Evolutionary conservation across 2,797 vertebrate genomes (phyloP).

Genomic region (Delichon dasypus): DNA sequence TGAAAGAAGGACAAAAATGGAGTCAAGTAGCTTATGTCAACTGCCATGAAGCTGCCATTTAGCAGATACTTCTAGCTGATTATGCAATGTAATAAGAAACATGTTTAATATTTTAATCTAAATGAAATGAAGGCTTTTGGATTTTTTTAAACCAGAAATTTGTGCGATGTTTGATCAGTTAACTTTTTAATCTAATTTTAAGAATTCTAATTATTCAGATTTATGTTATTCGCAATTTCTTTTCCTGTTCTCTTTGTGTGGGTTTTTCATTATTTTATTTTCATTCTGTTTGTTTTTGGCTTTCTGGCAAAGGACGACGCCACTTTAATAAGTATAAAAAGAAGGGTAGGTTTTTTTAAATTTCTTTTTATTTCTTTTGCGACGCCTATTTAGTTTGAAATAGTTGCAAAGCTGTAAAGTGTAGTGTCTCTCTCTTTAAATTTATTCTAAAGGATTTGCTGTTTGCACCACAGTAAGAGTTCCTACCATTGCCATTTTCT

Average conservation of each 20-base stretch:
- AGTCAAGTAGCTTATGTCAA: neutral
- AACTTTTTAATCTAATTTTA: conserved; percentile 47
- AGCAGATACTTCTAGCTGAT: neutral
- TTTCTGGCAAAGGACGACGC: conserved; percentile 72
- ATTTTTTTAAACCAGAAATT: conserved; percentile 9
- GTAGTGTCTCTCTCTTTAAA: conserved; percentile 21
- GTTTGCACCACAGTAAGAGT: conserved; percentile 4
- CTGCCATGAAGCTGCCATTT: conserved; percentile 10
- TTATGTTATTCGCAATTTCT: conserved; percentile 32
- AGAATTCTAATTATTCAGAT: conserved; percentile 51
- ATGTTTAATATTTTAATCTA: conserved; percentile 44
- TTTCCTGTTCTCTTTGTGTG: conserved; percentile 37
- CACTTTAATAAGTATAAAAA: conserved; percentile 75
- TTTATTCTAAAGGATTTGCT: conserved; percentile 11
- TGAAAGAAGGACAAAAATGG: neutral
- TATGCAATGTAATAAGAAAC: conserved; percentile 3
- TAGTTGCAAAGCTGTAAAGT: conserved; percentile 36
- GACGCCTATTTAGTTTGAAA: conserved; percentile 30
- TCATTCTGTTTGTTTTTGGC: conserved; percentile 66
- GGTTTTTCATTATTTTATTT: conserved; percentile 64
- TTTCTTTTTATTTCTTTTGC: conserved; percentile 61
- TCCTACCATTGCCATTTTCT: neutral
- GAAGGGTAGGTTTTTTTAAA: conserved; percentile 59
- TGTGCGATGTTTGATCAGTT: conserved; percentile 18
- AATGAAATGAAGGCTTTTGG: neutral